Conservation (phyloP, 2,113 vertebrate species). For the Nothoprocta perdicaria region DNA sequence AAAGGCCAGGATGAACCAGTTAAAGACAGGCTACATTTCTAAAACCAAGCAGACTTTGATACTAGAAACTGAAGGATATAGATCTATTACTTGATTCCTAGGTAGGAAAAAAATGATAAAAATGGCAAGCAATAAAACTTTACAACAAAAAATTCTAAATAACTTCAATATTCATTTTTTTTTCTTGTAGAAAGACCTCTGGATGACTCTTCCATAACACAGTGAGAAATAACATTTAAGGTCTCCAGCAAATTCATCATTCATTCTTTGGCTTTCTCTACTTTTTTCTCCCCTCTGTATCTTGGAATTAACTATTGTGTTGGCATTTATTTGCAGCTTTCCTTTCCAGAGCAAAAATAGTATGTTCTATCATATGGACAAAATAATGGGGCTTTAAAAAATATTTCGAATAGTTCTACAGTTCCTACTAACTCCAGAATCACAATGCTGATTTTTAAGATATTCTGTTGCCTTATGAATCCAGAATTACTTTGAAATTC, state of each 20-base stretch:
- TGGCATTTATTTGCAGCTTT: slow-evolving; percentile 7
- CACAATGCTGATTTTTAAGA: background rate
- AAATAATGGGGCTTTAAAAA: slow-evolving; percentile 8
- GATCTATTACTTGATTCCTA: background rate
- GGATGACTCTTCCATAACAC: slow-evolving; percentile 49
- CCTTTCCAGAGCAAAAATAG: slow-evolving; percentile 24
- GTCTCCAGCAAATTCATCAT: slow-evolving; percentile 21
- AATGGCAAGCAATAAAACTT: background rate
- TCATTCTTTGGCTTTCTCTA: background rate
- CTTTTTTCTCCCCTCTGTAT: background rate
- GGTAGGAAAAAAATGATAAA: background rate
- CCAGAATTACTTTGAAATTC: background rate
- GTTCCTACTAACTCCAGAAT: background rate
- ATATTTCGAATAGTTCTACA: background rate
- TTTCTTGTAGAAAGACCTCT: slow-evolving; percentile 45
- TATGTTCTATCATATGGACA: background rate
- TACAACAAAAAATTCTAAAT: background rate
- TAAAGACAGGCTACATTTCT: background rate
- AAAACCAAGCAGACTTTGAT: background rate
- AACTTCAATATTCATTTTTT: background rate
- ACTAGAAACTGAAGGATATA: background rate
- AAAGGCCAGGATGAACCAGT: background rate
- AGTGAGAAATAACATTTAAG: background rate
- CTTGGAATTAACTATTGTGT: background rate
- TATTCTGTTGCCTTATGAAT: background rate